A percentile compares a stretch with the other conserved stretches of the same genome.
phyloP scores from a whole-genome alignment of 2,888 invertebrate genomes.

The Tetranychus truncatus region DNA sequence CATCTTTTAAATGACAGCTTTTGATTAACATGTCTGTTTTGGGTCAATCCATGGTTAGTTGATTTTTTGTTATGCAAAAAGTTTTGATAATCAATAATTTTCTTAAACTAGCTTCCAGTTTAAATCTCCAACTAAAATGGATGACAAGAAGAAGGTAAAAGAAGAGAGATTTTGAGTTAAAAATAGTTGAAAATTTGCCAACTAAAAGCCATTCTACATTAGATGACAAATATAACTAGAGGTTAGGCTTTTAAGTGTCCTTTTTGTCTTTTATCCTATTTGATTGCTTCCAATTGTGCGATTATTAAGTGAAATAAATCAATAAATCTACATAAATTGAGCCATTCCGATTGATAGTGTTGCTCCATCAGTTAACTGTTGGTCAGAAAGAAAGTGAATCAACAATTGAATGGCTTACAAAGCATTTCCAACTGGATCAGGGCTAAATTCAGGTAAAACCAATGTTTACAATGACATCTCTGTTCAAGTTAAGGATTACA shows the following conservation, averaged over 20 bases:
- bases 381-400: neutral
- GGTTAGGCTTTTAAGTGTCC: no score
- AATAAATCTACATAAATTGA: no score
- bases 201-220: neutral
- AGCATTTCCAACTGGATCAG: conserved; percentile 5
- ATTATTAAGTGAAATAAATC: no score
- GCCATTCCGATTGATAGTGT: neutral
- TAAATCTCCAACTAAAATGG: no score
- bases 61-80: no score
- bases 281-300: no score
- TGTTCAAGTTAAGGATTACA: neutral
- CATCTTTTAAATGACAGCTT: no score
- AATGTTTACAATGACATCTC: conserved; percentile 10
- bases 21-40: no score
- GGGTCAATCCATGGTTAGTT: no score
- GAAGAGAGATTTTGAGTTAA: neutral
- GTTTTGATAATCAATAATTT: no score
- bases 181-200: neutral
- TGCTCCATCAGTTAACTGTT: neutral
- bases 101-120: no score
- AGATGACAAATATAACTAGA: neutral
- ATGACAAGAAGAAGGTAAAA: neutral
- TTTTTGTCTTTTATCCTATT: no score
- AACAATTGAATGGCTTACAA: conserved; percentile 10
- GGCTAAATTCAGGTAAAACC: conserved; percentile 9